phyloP scores from a whole-genome alignment of 2,888 invertebrate species.

The Camponotus fellah region DNA sequence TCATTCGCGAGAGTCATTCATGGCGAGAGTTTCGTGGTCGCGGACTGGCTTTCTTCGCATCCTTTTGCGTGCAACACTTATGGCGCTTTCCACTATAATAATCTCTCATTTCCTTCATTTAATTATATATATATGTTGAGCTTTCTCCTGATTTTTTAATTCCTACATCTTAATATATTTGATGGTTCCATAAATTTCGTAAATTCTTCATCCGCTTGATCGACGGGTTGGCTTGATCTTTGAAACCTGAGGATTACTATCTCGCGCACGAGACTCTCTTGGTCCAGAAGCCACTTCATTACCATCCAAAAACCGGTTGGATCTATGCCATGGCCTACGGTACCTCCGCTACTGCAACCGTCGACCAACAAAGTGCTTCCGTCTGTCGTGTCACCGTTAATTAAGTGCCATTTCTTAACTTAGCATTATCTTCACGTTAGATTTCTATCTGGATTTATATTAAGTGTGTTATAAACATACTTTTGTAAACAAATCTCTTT shows the following conservation, averaged over 20 bases:
- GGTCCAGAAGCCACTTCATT: conserved; percentile 51
- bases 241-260: conserved; percentile 20
- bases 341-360: conserved; percentile 26
- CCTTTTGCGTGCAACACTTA: neutral
- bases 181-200: conserved; percentile 57
- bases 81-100: neutral
- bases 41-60: conserved; percentile 21
- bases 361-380: conserved; percentile 43
- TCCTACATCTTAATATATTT: neutral
- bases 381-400: conserved; percentile 39
- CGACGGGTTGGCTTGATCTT: conserved; percentile 28
- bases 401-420: conserved; percentile 44
- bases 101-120: neutral
- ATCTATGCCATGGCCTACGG: conserved; percentile 52
- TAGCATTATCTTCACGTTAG: conserved; percentile 19
- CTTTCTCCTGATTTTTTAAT: neutral
- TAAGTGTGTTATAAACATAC: neutral
- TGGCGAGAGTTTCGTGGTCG: conserved; percentile 54
- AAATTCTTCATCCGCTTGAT: neutral
- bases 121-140: neutral
- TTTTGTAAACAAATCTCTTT: neutral
- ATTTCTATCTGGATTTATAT: conserved; percentile 6
- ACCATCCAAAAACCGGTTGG: conserved; percentile 54
- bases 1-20: conserved; percentile 67
- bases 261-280: conserved; percentile 17